Evolutionary conservation across 2,797 vertebrate genomes (phyloP).

Genomic region (Molossus alvarezi): DNA sequence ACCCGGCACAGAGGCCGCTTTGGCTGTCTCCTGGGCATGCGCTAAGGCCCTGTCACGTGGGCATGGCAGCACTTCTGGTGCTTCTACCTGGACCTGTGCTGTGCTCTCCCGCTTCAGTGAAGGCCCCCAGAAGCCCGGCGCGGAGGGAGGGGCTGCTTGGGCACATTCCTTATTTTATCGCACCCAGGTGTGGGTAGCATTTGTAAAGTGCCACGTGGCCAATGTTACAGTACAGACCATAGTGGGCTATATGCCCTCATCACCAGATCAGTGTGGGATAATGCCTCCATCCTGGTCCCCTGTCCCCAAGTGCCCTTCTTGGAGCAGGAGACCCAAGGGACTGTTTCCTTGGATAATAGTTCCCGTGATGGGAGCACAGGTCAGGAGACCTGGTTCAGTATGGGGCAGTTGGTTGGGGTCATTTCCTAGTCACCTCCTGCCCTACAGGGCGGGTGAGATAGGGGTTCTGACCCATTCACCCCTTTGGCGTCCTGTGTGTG

Average conservation of each 20-base stretch:
- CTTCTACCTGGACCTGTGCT: neutral
- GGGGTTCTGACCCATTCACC: neutral
- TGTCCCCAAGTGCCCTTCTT: neutral
- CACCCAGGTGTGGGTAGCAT: neutral
- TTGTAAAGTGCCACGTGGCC: neutral
- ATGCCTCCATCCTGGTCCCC: neutral
- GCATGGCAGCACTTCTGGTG: neutral
- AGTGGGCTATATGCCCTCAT: neutral
- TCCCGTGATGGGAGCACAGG: neutral
- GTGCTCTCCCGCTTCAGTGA: neutral
- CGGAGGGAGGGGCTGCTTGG: neutral
- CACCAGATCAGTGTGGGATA: neutral
- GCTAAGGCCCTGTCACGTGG: neutral
- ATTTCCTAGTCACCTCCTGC: neutral
- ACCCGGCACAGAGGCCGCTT: neutral
- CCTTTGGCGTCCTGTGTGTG: fast-evolving
- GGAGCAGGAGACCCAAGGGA: neutral
- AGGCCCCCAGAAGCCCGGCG: neutral
- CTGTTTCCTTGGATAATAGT: neutral
- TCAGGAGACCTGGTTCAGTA: neutral
- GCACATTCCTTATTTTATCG: neutral
- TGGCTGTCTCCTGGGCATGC: neutral
- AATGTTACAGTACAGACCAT: neutral
- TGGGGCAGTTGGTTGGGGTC: neutral
- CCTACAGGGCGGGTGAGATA: neutral